These are phyloP conservation scores for Hydroisotoma schaefferi DNA, from an alignment of 2,888 invertebrate species.

Conservation along the genomic window DNA sequence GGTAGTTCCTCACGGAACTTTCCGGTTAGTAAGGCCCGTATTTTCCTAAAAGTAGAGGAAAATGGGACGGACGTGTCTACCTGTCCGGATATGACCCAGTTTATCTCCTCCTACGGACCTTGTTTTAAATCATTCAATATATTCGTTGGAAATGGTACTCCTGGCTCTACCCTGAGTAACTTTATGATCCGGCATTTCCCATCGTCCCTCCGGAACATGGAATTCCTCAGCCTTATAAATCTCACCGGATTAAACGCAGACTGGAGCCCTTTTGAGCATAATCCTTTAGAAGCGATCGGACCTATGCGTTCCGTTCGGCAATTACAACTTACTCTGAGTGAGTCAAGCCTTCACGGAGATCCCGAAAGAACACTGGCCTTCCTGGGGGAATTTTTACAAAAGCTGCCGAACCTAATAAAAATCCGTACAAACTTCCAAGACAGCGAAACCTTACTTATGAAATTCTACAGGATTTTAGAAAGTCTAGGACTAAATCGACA, in stretches of 20 bases:
- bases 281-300: background rate
- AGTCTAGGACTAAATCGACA: background rate
- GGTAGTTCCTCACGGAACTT: background rate
- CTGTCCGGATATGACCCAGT: too few species aligned
- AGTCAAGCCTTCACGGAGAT: background rate
- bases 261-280: too few species aligned
- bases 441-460: background rate
- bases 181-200: too few species aligned
- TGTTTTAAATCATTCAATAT: too few species aligned
- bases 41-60: too few species aligned
- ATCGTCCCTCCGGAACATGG: background rate
- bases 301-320: background rate
- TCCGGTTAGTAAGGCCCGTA: background rate
- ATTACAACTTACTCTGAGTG: background rate
- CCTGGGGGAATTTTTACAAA: background rate
- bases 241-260: too few species aligned
- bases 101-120: too few species aligned
- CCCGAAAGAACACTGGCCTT: background rate
- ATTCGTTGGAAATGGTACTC: too few species aligned
- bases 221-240: background rate
- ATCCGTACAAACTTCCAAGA: background rate
- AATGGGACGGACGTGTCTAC: too few species aligned
- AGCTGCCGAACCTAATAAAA: background rate
- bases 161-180: too few species aligned
- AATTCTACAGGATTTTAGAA: background rate